Conservation (phyloP, 2,888 invertebrate genomes). For the Frankliniella intonsa region DNA sequence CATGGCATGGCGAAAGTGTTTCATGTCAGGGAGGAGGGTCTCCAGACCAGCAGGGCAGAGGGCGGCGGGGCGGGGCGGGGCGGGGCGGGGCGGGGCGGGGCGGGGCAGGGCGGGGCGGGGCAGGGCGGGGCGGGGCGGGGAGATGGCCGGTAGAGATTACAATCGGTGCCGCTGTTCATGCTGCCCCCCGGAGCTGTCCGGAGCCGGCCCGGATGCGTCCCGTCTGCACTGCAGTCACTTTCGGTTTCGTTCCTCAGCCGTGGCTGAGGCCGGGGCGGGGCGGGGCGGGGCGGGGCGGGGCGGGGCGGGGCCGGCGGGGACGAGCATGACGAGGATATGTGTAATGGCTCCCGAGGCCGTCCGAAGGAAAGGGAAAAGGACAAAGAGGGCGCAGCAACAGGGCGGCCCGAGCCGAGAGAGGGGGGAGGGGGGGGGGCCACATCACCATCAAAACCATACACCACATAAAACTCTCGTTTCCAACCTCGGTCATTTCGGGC, state of each 20-base stretch:
- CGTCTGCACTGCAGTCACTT: background rate
- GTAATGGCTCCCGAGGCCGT: background rate
- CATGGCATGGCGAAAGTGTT: background rate
- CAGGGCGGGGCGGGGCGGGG: too few species aligned
- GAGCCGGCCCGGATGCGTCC: background rate
- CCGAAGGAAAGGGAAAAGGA: background rate
- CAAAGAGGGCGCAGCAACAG: background rate
- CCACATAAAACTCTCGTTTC: background rate
- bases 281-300: background rate
- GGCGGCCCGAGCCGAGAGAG: background rate
- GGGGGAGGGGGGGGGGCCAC: background rate
- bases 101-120: too few species aligned
- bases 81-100: too few species aligned
- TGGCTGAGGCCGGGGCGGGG: too few species aligned
- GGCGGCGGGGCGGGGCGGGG: too few species aligned
- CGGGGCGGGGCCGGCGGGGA: background rate
- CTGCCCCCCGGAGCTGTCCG: background rate
- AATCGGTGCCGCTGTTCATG: background rate
- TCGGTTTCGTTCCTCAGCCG: background rate
- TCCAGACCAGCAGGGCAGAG: too few species aligned
- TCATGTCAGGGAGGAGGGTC: too few species aligned
- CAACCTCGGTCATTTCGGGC: background rate
- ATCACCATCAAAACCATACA: background rate
- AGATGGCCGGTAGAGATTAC: background rate
- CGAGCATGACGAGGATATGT: background rate